Evolutionary conservation across 2,797 vertebrate genomes (phyloP), one percentile per base, ranked within the genome.

Genomic region (Lacerta bilineata): DNA sequence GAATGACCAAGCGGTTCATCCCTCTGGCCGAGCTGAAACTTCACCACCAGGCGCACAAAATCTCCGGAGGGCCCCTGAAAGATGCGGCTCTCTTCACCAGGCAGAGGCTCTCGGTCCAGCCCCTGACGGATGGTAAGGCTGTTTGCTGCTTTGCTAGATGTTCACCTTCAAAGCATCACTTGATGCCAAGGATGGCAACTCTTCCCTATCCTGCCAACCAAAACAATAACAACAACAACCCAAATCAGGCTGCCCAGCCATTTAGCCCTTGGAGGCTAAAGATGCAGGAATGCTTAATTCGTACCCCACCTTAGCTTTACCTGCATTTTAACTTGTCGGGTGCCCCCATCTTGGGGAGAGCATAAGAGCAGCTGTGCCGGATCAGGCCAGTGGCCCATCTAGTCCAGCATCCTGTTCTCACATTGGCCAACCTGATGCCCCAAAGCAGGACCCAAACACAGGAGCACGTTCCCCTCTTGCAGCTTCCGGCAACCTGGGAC

Each of bases 31-130:
- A 99, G 95, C 97, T 99, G 89, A 99, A 99, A 94, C 93, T 97
- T 89, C 95, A 98, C 90, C 96, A 99, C 96, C 96, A 97, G 93
- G 96, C 97, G 91, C 98, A 99, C 78, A 97, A 95, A 80, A 85
- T 92, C 61, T 92, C 94, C 0, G 98, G 97, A 5, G 99, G 98
- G 0, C 97, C 98, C 8, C 96, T 99, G 8, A 97, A 97, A 93
- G 96, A 97, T 91, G 96, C 98, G 97, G 95, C 97, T 2, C 98
- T 99, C 33, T 99, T 99, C 91, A 98, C 97, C 0, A 97, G 97
- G 59, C 97, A 98, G 33, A 97, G 99, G 76, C 97, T 99, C 20
- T 99, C 98, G 1, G 95, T 99, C 90, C 99, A 99, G 15, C 98
- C 98, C 2, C 94, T 99, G 84, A 98, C 98, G 25, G 27, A 94